Conservation (phyloP, 2,888 invertebrate genomes). For the Drosophila recens region DNA sequence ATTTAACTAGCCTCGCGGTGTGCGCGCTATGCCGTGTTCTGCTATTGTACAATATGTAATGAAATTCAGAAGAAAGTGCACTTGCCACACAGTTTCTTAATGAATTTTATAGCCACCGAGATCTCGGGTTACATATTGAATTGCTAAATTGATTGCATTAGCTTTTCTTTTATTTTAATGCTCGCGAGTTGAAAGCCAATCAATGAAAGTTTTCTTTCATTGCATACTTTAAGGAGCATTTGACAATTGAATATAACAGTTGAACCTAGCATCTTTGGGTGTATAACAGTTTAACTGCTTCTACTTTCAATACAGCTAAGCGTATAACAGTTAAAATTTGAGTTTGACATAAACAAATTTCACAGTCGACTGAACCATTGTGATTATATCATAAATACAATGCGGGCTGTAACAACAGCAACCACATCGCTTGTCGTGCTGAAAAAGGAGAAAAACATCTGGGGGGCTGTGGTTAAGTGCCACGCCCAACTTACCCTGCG, state of each 20-base stretch:
- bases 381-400: conserved; percentile 55
- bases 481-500: conserved; percentile 91
- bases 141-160: conserved; percentile 48
- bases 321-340: conserved; percentile 1
- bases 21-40: conserved; percentile 10
- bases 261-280: background rate
- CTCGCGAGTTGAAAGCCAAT: conserved; percentile 17
- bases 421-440: conserved; percentile 25
- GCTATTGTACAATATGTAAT: conserved; percentile 30
- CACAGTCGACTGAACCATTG: conserved; percentile 60
- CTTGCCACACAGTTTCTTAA: conserved; percentile 62
- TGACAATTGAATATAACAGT: conserved; percentile 1
- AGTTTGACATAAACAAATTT: conserved; percentile 59
- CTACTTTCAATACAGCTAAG: too few species aligned
- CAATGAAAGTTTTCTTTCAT: conserved; percentile 20
- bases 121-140: conserved; percentile 39
- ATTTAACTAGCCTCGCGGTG: conserved; percentile 72
- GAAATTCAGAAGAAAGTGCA: conserved; percentile 58
- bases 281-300: background rate
- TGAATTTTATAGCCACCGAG: conserved; percentile 67
- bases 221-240: background rate
- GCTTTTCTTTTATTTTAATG: background rate
- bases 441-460: conserved; percentile 21
- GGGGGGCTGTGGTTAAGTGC: background rate
- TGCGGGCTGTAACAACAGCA: conserved; percentile 22